Conservation (phyloP, 92 coral and sea anemone genomes). For the Scolanthus callimorphus region DNA sequence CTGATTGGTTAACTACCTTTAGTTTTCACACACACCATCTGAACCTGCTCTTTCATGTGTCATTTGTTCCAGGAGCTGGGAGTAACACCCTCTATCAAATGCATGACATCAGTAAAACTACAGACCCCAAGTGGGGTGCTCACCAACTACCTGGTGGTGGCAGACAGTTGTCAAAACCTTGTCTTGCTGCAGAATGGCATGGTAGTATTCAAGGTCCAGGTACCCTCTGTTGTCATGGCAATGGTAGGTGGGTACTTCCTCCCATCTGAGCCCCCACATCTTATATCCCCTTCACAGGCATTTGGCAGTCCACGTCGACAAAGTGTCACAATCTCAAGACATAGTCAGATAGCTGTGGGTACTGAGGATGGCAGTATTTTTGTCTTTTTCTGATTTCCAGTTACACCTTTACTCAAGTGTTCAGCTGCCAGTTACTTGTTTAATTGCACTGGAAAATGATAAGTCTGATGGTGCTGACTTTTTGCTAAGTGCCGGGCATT, state of each 20-base stretch:
- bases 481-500: conserved; percentile 67
- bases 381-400: conserved; percentile 55
- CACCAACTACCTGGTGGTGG: conserved; percentile 67
- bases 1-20: too few species aligned
- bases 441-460: conserved; percentile 27
- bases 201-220: conserved; percentile 53
- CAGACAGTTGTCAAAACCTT: conserved; percentile 70
- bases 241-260: conserved; percentile 77
- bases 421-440: conserved; percentile 57
- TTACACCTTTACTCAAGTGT: conserved; percentile 57
- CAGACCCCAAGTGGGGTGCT: conserved; percentile 40
- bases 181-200: conserved; percentile 72
- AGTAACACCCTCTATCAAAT: conserved; percentile 39
- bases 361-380: conserved; percentile 64
- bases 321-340: conserved; percentile 34
- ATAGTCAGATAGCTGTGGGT: conserved; percentile 73
- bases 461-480: conserved; percentile 36
- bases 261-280: conserved; percentile 39
- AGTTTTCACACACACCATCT: too few species aligned
- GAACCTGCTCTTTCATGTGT: too few species aligned
- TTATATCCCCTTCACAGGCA: conserved; percentile 64
- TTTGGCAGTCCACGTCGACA: conserved; percentile 56
- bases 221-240: conserved; percentile 75
- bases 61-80: conserved; percentile 33
- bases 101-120: conserved; percentile 61